These are phyloP conservation scores for Allophyes oxyacanthae DNA, from an alignment of 2,888 invertebrate species.

Conservation along the genomic window DNA sequence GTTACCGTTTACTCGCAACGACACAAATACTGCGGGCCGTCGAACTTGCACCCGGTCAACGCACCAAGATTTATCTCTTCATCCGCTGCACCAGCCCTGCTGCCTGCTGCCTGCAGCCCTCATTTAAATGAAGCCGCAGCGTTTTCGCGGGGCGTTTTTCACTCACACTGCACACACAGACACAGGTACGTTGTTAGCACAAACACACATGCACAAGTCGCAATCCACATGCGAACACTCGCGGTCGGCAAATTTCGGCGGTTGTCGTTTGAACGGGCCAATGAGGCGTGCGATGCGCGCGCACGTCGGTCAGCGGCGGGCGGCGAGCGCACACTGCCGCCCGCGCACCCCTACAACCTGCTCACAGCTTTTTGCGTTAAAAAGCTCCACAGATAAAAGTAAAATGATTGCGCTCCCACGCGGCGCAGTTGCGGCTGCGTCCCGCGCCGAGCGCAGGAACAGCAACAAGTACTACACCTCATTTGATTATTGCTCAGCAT, in stretches of 20 bases:
- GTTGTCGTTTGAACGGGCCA: conserved; percentile 52
- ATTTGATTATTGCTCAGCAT: conserved; percentile 29
- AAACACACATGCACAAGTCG: conserved; percentile 39
- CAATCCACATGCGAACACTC: conserved; percentile 47
- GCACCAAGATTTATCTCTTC: conserved; percentile 74
- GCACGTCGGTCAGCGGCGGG: conserved; percentile 65
- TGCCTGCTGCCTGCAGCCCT: conserved; percentile 54
- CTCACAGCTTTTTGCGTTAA: conserved; percentile 81
- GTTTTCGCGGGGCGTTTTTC: conserved; percentile 35
- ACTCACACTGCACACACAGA: conserved; percentile 50
- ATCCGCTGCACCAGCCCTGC: conserved; percentile 63
- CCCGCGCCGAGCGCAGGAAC: conserved; percentile 24
- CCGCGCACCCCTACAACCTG: conserved; percentile 70
- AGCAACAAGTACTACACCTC: conserved; percentile 26
- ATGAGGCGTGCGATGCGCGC: conserved; percentile 38
- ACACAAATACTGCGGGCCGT: conserved; percentile 66
- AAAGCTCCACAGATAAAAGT: conserved; percentile 77
- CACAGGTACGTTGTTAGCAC: conserved; percentile 50
- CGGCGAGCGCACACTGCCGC: conserved; percentile 76
- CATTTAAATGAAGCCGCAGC: conserved; percentile 48
- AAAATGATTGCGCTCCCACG: conserved; percentile 79
- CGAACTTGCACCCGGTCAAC: conserved; percentile 78
- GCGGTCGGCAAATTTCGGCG: conserved; percentile 55
- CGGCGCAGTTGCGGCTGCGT: conserved; percentile 40
- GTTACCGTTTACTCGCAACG: conserved; percentile 71